Conservation (phyloP, 1,140 invertebrate species). For the Melipona quadrifasciata region DNA sequence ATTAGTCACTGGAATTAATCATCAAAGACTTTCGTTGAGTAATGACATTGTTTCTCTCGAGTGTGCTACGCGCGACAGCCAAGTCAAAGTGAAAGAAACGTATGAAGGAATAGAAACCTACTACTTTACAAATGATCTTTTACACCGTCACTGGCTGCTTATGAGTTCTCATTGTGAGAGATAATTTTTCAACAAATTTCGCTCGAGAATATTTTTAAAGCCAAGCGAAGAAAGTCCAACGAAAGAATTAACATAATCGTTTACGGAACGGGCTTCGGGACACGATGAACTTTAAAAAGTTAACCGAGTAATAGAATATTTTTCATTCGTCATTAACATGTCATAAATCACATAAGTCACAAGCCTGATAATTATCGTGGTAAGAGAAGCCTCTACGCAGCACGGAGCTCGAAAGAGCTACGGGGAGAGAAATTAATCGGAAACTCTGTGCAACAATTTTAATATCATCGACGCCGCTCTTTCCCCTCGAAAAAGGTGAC, state of each 20-base stretch:
- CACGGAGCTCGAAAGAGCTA: background rate
- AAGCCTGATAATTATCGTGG: background rate
- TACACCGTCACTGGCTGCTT: background rate
- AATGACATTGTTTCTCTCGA: conserved; percentile 1
- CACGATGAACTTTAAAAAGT: background rate
- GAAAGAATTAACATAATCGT: background rate
- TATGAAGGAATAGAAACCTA: background rate
- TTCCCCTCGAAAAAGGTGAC: conserved; percentile 30
- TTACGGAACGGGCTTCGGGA: background rate
- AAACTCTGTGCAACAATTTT: conserved; percentile 30
- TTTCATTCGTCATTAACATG: background rate
- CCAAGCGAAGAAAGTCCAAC: background rate
- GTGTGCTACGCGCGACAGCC: background rate
- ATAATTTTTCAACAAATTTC: background rate
- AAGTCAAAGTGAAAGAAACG: background rate
- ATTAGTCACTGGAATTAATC: conserved; percentile 41
- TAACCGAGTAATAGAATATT: background rate
- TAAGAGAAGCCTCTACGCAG: background rate
- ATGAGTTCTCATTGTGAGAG: background rate
- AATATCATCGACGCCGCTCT: conserved; percentile 24
- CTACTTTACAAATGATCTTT: background rate
- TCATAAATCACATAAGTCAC: background rate
- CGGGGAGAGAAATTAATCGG: background rate
- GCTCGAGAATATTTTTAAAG: background rate
- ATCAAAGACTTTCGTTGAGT: background rate